Conservation (phyloP, 2,113 vertebrate species). For the Heterocephalus glaber region DNA sequence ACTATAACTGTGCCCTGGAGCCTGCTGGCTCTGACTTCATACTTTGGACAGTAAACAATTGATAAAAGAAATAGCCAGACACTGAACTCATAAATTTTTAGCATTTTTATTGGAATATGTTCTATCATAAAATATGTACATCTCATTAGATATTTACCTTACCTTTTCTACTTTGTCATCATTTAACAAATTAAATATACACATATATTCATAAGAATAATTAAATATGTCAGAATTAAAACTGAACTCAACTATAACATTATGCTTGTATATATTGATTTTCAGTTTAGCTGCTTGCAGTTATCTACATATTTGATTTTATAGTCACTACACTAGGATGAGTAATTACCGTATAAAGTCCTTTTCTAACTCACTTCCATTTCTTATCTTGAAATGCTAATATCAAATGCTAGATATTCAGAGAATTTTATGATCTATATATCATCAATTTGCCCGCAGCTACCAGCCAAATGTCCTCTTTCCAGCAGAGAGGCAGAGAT, state of each 20-base stretch:
- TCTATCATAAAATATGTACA: background rate
- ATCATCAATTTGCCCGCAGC: background rate
- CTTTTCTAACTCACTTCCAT: background rate
- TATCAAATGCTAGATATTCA: background rate
- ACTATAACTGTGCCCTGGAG: background rate
- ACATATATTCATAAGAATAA: background rate
- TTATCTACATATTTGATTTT: background rate
- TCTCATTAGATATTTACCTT: background rate
- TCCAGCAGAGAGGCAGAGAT: background rate
- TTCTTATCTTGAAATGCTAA: constrained; percentile 3
- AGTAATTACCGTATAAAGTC: background rate
- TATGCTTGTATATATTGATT: background rate
- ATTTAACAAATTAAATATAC: constrained; percentile 7
- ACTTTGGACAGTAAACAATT: background rate
- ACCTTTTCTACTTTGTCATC: background rate
- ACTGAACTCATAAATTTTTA: background rate
- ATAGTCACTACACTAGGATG: background rate
- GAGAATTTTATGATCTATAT: constrained; percentile 26
- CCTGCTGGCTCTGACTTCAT: background rate
- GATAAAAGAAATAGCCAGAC: background rate
- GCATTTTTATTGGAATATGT: background rate
- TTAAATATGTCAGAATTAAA: background rate
- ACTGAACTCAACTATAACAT: background rate
- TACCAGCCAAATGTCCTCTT: background rate
- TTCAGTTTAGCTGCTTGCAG: background rate